Base-by-base conservation (phyloP, 2,113 vertebrate genomes). In the Indri indri region DNA sequence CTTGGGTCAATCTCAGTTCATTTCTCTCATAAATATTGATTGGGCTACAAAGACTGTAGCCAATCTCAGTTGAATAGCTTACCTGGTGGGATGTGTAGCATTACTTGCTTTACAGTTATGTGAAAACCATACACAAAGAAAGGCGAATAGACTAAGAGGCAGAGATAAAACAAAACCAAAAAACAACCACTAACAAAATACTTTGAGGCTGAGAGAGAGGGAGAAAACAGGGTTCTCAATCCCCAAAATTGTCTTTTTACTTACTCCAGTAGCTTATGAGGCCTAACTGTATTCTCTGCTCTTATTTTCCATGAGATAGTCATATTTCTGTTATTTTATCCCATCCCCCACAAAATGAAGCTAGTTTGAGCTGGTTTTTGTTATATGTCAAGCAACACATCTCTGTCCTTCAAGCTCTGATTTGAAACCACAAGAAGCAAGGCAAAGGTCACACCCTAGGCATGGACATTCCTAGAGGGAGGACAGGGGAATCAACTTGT, bases 391-490 rank as follows among this genome's bases (percentile, higher is more conserved):
- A 66, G 9, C n/a, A 73, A 6, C 17, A 37, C 11, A 34, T 27
- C 30, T 70, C 34, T 81, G 34, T 52, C 34, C 9, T 84, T 45
- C 30, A 1, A 11, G 52, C 11, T 92, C 37, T 59, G 25, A 42
- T 37, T 54, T 47, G 47, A 88, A 34, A 34, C 16, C n/a, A 80
- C 14, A 52, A 59, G 66, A 18, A 7, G 2, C 32, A 89, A 68
- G 40, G 22, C 17, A 42, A 57, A 79, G 14, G 17, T 57, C 5
- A 3, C 5, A 37, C 9, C 59, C 5, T 47, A 40, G 11, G 2
- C 6, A 0, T 14, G 37, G 66, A 50, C 6, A 59, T 30, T n/a
- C 27, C 3, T n/a, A 25, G 27, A 77, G 6, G 6, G 18, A 70
- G 4, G 18, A 8, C 23, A 16, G n/a, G 10, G 27, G 22, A 61